Evolutionary conservation across 2,888 invertebrate genomes (phyloP).

Genomic region (Philhelius pedissequus): DNA sequence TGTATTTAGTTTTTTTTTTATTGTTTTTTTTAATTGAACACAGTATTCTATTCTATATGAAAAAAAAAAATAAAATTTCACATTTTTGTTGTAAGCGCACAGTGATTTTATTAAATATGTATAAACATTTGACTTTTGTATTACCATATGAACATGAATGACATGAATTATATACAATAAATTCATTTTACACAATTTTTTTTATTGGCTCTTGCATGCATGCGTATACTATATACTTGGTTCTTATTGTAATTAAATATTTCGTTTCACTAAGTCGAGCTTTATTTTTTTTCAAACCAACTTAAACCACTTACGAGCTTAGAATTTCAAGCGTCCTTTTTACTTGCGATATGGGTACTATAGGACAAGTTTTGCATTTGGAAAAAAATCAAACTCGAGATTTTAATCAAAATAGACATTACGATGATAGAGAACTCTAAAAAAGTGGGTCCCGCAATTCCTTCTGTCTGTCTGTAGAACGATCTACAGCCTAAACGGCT

Average conservation of each 20-base stretch:
- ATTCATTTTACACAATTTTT: not conserved
- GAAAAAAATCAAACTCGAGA: too few relatives aligned
- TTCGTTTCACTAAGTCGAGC: not conserved
- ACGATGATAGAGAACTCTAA: too few relatives aligned
- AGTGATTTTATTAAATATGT: not conserved
- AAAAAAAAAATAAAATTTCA: constrained; percentile 3
- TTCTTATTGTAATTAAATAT: not conserved
- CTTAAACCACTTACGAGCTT: too few relatives aligned
- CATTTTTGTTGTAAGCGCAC: constrained; percentile 29
- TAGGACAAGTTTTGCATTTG: too few relatives aligned
- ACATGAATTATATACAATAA: not conserved
- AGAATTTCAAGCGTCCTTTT: too few relatives aligned
- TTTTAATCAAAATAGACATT: too few relatives aligned
- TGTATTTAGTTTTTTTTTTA: not conserved
- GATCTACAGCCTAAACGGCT: too few relatives aligned
- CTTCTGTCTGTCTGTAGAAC: too few relatives aligned
- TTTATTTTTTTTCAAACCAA: not conserved
- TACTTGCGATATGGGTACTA: too few relatives aligned
- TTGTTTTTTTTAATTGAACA: constrained; percentile 15
- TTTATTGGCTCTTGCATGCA: not conserved
- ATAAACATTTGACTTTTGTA: not conserved
- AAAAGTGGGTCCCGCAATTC: too few relatives aligned
- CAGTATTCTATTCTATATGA: not conserved
- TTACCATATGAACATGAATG: not conserved
- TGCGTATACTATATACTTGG: not conserved